phyloP scores from a whole-genome alignment of 2,888 invertebrate species.

The Hyposoter didymator region DNA sequence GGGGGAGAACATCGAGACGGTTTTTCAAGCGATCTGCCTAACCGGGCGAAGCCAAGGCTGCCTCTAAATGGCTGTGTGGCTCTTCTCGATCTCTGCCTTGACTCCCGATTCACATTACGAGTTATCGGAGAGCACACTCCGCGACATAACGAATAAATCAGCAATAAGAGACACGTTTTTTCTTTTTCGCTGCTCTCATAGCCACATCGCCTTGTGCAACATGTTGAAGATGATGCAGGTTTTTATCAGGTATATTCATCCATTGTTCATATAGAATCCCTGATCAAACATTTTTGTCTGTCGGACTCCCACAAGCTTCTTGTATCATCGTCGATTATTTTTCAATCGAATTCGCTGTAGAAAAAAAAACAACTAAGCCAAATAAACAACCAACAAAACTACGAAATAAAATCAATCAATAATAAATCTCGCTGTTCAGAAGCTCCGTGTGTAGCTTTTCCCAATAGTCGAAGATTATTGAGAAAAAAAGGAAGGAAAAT shows the following conservation, averaged over 20 bases:
- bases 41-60: constrained; percentile 80
- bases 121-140: constrained; percentile 46
- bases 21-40: constrained; percentile 76
- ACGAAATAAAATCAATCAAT: not conserved
- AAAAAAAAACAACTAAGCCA: not conserved
- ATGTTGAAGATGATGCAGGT: not conserved
- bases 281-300: not conserved
- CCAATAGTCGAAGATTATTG: constrained; percentile 5
- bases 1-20: constrained; percentile 68
- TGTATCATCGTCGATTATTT: too few relatives aligned
- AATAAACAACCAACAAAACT: not conserved
- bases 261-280: constrained; percentile 1
- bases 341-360: too few relatives aligned
- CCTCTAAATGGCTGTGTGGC: constrained; percentile 79
- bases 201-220: constrained; percentile 10
- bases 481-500: constrained; percentile 12
- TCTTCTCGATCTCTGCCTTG: constrained; percentile 57
- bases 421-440: not conserved
- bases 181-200: not conserved
- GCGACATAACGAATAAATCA: constrained; percentile 58
- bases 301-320: too few relatives aligned
- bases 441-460: not conserved
- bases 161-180: constrained; percentile 39
- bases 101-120: constrained; percentile 71
- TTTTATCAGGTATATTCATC: constrained; percentile 24